Evolutionary conservation across 1,140 invertebrate species (phyloP).

Genomic region (Aplysia californica): DNA sequence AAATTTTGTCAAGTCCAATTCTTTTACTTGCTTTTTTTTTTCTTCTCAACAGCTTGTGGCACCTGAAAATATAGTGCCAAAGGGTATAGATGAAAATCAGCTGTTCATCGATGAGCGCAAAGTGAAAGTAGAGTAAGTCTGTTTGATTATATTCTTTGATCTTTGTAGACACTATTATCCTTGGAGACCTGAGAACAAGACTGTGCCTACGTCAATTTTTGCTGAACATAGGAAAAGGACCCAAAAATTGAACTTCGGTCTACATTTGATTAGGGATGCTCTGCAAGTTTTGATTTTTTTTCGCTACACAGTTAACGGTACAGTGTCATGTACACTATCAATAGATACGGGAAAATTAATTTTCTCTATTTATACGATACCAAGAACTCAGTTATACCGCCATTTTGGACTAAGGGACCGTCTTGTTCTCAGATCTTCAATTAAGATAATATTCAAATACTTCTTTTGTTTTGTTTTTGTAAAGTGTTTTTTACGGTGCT

Average conservation of each 20-base stretch:
- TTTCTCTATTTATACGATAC: too few relatives aligned
- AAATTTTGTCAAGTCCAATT: not conserved
- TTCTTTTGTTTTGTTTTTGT: too few relatives aligned
- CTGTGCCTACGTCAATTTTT: too few relatives aligned
- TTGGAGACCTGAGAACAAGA: not conserved
- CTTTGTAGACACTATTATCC: too few relatives aligned
- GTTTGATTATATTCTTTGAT: too few relatives aligned
- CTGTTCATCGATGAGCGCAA: slow-evolving; percentile 55
- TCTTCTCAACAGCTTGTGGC: slow-evolving; percentile 42
- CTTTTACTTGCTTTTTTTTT: not conserved
- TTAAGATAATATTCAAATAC: too few relatives aligned
- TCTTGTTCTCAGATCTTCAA: too few relatives aligned
- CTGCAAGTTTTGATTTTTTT: not conserved
- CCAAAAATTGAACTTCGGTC: not conserved
- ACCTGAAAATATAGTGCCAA: slow-evolving; percentile 52
- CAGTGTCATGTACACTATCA: too few relatives aligned
- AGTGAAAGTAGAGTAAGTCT: slow-evolving; percentile 63
- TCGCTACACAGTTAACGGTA: not conserved
- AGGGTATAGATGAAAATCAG: slow-evolving; percentile 53
- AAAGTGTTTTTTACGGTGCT: too few relatives aligned
- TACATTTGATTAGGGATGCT: not conserved
- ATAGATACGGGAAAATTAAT: too few relatives aligned
- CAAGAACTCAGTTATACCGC: too few relatives aligned
- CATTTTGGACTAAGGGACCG: too few relatives aligned
- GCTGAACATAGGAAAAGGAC: not conserved